Base-by-base conservation (phyloP, 2,113 vertebrate species). In the Plecotus auritus region DNA sequence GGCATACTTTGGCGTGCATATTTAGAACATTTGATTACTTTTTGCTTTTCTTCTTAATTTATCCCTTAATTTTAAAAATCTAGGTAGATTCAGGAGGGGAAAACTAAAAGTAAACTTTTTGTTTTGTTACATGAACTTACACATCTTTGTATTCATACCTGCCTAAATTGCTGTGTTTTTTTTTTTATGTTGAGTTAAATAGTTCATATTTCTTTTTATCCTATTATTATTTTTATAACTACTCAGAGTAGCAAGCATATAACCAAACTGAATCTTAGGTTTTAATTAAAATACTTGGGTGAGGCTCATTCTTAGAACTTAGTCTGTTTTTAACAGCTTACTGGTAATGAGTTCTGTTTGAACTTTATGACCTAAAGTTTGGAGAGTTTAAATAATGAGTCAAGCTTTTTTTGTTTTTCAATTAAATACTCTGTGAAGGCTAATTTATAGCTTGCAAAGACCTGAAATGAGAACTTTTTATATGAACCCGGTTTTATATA, bases 371-470 rank as follows among this genome's bases (percentile, higher is more conserved):
- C 14, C 32, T 81, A 10, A 88, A 83, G 51, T 96, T 96, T 74
- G 76, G 51, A 74, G 54, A 85, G 54, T 81, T 90, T 95, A 94
- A 81, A 40, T 93, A 87, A 64, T 82, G 54, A 95, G 51, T 87
- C 74, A 80, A 51, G 54, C 3, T 77, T 35, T 88, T 92, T 94
- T 93, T 86, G 40, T 59, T 95, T 96, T 95, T 91, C 85, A 95
- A n/a, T 94, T 61, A 91, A 93, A 22, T 88, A 88, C 9, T 85
- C 49, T 45, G 30, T 86, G 42, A 92, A 94, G 67, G 42, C 59
- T 84, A 81, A 72, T 83, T 88, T 94, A 76, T 42, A 91, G 59
- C 37, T 95, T 61, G 8, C 56, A 77, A 78, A 92, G 77, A 88
- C 42, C 56, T 84, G 88, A 84, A 96, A 88, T 13, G 47, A 81